Evolutionary conservation across 2,113 vertebrate genomes (phyloP), one percentile per base, ranked within the genome.

Genomic region (Syngnathus floridae): DNA sequence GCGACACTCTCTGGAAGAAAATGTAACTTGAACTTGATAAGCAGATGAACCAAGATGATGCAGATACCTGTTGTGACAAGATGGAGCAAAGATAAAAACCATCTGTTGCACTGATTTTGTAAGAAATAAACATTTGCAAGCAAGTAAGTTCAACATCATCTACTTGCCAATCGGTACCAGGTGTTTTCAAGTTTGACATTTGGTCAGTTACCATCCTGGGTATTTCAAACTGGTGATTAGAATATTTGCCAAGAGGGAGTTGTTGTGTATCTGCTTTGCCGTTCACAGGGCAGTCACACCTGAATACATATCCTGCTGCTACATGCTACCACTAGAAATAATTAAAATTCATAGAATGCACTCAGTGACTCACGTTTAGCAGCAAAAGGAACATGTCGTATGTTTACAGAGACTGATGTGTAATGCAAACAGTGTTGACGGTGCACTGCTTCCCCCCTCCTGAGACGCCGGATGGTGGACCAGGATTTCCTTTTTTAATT

Each of bases 1-100:
- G 97, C 97, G 79, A 99, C 96, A 0, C 97, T 99, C 88, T 99
- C 97, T 22, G 97, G 96, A 76, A 99, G 83, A 82, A 99, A 98
- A 89, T 98, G 93, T 46, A 99, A 89, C 71, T 96, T 92, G 82
- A 95, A 98, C 82, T 93, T 95, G 85, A 99, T 97, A 76, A 99
- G 92, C 83, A 99, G 90, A 84, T 98, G 96, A 89, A 99, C 97
- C 93, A 99, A 89, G 91, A 98, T 93, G 89, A 99, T 99, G 90
- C 97, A 97, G 84, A 98, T 98, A 85, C 93, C 97, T 99, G 84
- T 67, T 77, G 63, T 31, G 67, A 26, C 64, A 92, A 74, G 69
- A 79, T 57, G 62, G 61, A 12, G 64, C 49, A 76, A 66, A 75
- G 48, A 74, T 35, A 13, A 67, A 70, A 40, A 14, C 46, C 26